Evolutionary conservation across 2,888 invertebrate genomes (phyloP), one percentile per base, ranked within the genome.

Genomic region (Hypomecis atomaria): DNA sequence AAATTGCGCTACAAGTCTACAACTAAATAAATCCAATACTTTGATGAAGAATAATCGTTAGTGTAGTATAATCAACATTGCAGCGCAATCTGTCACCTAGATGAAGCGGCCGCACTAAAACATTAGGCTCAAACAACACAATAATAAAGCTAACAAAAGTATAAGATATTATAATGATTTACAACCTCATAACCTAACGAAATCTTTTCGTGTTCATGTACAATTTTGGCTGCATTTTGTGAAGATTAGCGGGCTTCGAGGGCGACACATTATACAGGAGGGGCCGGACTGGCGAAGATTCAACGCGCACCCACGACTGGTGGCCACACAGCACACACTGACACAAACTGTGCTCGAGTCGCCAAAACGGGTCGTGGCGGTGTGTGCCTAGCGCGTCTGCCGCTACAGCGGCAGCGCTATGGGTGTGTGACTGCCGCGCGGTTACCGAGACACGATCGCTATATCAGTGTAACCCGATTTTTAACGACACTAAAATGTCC

Each of bases 111-210:
- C 78, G 71, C 71, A 70, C 76, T 77, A 79, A 78, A 83, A 82
- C 75, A 82, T 82, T 79, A 86, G 87, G 87, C 86, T 86, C 85
- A 81, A 78, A 81, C 78, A 78, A 87, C 82, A 87, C 83, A 82
- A 82, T 84, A 88, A 90, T 89, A 91, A 89, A 89, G 87, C 90
- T 90, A 92, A 90, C 86, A 91, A 91, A 71, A 90, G 90, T 90
- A 92, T 87, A 91, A 75, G 84, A 86, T 89, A 89, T 23, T 23
- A 23, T 88, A 91, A 92, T 90, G 90, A 92, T 92, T 92, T 92
- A 92, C 90, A 91, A 90, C 89, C 87, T 86, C 88, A 83, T 89
- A 90, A 91, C 88, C 87, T 90, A 90, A 90, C 87, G 87, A 89
- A 87, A 76, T 79, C 79, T 81, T 37, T 38, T 86, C 83, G 78